Conservation (phyloP, 2,888 invertebrate genomes). For the Dryobota labecula region DNA sequence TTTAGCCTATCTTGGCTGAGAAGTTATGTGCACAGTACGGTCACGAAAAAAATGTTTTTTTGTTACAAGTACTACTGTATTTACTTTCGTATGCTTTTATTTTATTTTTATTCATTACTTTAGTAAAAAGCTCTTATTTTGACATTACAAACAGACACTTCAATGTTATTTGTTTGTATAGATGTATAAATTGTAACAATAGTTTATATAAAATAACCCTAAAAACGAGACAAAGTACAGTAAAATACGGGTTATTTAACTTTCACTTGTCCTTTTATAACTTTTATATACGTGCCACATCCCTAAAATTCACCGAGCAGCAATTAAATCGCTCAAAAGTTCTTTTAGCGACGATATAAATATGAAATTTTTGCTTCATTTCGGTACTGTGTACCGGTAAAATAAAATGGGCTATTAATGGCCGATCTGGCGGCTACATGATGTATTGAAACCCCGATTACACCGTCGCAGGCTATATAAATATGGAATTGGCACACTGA, state of each 20-base stretch:
- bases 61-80: too few relatives aligned
- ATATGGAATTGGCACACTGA: constrained; percentile 32
- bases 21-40: too few relatives aligned
- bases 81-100: too few relatives aligned
- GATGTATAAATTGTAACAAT: not conserved
- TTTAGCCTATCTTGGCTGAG: too few relatives aligned
- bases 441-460: constrained; percentile 59
- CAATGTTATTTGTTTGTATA: too few relatives aligned
- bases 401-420: constrained; percentile 53
- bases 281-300: not conserved
- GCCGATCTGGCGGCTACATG: constrained; percentile 48
- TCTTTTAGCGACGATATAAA: constrained; percentile 11
- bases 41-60: too few relatives aligned
- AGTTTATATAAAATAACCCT: not conserved
- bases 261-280: constrained; percentile 8
- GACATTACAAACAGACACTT: too few relatives aligned
- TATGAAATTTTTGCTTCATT: constrained; percentile 31
- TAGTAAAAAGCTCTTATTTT: too few relatives aligned
- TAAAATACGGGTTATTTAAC: constrained; percentile 9
- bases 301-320: not conserved
- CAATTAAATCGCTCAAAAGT: constrained; percentile 35
- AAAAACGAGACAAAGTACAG: not conserved
- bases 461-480: constrained; percentile 25
- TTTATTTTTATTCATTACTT: too few relatives aligned
- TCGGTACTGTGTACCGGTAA: not conserved